Evolutionary conservation across 2,888 invertebrate genomes (phyloP), one percentile per base, ranked within the genome.

Genomic region (Fragum sueziense): DNA sequence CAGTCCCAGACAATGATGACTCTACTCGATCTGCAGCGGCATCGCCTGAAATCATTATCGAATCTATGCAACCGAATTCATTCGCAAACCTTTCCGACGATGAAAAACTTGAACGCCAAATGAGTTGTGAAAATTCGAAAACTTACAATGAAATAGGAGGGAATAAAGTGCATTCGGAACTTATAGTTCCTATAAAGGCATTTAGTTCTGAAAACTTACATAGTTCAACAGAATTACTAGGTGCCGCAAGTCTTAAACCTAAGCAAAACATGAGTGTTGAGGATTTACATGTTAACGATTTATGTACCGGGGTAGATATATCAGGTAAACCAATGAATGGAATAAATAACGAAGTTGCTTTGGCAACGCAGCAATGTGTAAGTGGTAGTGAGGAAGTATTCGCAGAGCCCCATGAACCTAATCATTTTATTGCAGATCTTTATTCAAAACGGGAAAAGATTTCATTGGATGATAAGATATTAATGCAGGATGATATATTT

Each of bases 21-120:
- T 47, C 62, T 14, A 57, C 29, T 54, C 54, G 70, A 33, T 76
- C 71, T 31, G 6, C 69, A 52, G 62, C 84, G 29, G 82, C 76
- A 54, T 87, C 87, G 6, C 85, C 86, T 20, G 87, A 87, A 59
- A 80, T 86, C 37, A 80, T 84, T 74, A 79, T 87, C 54, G 85
- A 87, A 85, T 81, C 86, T 84, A 86, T 86, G 84, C 86, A 85
- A 85, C 77, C 79, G 73, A 80, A 78, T 62, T 75, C 84, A 54
- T 81, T 76, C 80, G 81, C 80, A 52, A 85, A 84, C 61, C 80
- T 83, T 27, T 80, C 83, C 51, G 87, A 85, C 71, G 85, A 82
- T 74, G 84, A 82, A 41, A 85, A 79, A 70, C 65, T 84, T n/a
- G 79, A 83, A 61, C 75, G 79, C 41, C 79, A 72, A 67, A 74